phyloP scores from a whole-genome alignment of 1,140 invertebrate species.

The Bilobella aurantiaca region DNA sequence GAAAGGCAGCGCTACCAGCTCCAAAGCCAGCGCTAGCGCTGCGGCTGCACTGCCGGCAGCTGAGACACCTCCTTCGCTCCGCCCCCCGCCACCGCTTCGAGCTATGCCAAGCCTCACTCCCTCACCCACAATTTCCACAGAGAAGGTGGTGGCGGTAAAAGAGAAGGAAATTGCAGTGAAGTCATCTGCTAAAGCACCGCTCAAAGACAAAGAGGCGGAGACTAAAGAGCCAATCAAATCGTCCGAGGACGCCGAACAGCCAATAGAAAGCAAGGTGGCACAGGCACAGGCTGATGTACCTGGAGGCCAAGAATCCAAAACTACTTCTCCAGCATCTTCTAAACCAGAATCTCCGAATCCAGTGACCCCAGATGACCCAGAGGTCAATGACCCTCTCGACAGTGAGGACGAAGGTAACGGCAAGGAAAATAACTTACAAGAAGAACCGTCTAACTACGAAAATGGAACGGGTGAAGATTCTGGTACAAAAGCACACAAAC shows the following conservation, averaged over 20 bases:
- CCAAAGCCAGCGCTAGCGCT: neutral
- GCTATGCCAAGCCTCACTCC: constrained; percentile 2
- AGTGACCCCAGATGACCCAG: neutral
- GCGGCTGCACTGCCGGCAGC: neutral
- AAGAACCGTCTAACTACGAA: neutral
- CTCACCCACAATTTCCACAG: too few relatives aligned
- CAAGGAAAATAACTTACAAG: constrained; percentile 11
- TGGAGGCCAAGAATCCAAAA: neutral
- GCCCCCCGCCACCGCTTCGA: neutral
- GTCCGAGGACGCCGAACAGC: too few relatives aligned
- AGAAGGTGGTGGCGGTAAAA: neutral
- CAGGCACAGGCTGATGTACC: neutral
- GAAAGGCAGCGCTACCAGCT: neutral
- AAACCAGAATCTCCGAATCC: neutral
- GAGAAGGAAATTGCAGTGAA: neutral
- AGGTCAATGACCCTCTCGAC: neutral
- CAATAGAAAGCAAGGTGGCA: neutral
- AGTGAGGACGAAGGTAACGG: neutral
- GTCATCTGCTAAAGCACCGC: neutral
- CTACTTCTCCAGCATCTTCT: neutral
- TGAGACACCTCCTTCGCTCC: neutral
- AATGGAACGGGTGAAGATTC: constrained; percentile 1
- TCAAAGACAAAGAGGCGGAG: neutral
- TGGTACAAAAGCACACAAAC: too few relatives aligned
- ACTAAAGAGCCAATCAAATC: neutral